Evolutionary conservation across 1,140 invertebrate species (phyloP), one percentile per base, ranked within the genome.

Genomic region (Grapholita molesta): DNA sequence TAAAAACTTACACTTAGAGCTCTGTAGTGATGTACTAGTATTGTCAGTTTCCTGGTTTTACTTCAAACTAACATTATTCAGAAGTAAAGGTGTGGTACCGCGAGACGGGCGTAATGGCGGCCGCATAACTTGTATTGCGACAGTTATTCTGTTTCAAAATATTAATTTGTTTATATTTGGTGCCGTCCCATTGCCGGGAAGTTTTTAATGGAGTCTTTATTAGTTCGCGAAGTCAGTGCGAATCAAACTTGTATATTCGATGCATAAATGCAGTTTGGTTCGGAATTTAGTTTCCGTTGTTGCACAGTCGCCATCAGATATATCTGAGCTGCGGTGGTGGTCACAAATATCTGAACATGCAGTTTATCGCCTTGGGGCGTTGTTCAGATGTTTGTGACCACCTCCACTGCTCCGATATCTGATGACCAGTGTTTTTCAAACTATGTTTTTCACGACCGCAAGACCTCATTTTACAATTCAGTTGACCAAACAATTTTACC

Each of bases 131-230:
- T 61, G 30, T 61, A 15, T 28, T 25, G 55, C 25, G 24, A 28
- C 55, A 28, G 25, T 61, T 28, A 61, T 61, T 55, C 53, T 28
- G 24, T 25, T 61, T 55, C 53, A 8, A 28, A 61, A 28, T 61
- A 61, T 61, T 61, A 61, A 61, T 61, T 61, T 61, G 55, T 61
- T 61, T 61, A 48, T 25, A 28, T 28, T 61, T 61, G 4, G 53
- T 28, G 30, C 24, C 53, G 23, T 57, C 24, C 21, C 24, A 15
- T 61, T 61, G 25, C 55, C n/a, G 24, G 8, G 24, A 61, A 61
- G 25, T 28, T 61, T 28, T 15, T 61, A 61, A 61, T 61, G 55
- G 24, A 61, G 24, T 61, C 25, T 61, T 28, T 25, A 61, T 61
- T 61, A 61, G 55, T 61, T 61, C n/a, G 25, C 11, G 55, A 61